Percentiles rank a stretch among this genome's conserved stretches.
Evolutionary conservation across 1,140 invertebrate genomes (phyloP).

Genomic region (Sitobion miscanthi): DNA sequence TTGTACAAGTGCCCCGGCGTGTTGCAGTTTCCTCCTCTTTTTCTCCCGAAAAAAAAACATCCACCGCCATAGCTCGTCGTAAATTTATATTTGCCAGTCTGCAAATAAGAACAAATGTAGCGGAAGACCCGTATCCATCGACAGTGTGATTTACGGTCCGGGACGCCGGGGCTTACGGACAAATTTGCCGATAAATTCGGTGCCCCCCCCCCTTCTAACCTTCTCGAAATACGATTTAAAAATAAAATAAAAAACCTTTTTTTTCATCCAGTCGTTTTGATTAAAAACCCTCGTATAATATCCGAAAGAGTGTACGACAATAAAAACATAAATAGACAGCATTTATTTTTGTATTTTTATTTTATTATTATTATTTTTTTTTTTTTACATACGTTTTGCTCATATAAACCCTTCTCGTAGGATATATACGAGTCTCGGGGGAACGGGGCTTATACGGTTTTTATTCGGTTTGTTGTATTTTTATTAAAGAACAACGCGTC

Average conservation of each 20-base stretch:
- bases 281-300: constrained; percentile 52
- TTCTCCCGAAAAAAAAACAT: constrained; percentile 38
- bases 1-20: constrained; percentile 53
- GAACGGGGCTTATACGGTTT: constrained; percentile 18
- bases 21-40: constrained; percentile 26
- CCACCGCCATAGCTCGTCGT: constrained; percentile 32
- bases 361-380: constrained; percentile 35
- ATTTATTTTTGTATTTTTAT: constrained; percentile 48
- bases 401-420: constrained; percentile 33
- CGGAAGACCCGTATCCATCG: constrained; percentile 56
- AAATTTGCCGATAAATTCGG: constrained; percentile 54
- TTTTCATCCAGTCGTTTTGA: constrained; percentile 49
- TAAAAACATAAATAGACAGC: constrained; percentile 45
- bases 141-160: constrained; percentile 51
- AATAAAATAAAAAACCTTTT: constrained; percentile 39
- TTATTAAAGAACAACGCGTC: constrained; percentile 37
- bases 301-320: constrained; percentile 39
- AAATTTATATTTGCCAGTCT: constrained; percentile 57
- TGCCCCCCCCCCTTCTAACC: neutral
- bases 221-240: constrained; percentile 47
- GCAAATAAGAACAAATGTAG: constrained; percentile 57
- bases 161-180: constrained; percentile 35
- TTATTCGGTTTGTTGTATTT: constrained; percentile 31
- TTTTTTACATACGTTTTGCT: constrained; percentile 29
- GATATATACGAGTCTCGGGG: constrained; percentile 40